These are phyloP conservation scores for Pocillopora grandis DNA, from an alignment of 92 coral and sea anemone species.

Conservation along the genomic window DNA sequence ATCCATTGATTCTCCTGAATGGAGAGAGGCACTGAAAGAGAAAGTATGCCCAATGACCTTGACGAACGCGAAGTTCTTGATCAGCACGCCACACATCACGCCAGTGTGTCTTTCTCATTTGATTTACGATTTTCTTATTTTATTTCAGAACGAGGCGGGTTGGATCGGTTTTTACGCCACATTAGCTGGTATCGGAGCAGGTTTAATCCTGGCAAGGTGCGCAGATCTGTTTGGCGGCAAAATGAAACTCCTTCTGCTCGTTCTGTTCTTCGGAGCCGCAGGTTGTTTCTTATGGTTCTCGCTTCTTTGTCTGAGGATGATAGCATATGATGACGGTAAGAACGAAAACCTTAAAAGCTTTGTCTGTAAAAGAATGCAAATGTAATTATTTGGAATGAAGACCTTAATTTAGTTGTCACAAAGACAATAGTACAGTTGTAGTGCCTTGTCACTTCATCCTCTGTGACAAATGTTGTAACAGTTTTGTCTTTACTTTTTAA, in stretches of 20 bases:
- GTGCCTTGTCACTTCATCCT: too few relatives aligned
- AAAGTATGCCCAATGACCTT: too few relatives aligned
- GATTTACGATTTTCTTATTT: not conserved
- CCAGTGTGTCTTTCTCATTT: not conserved
- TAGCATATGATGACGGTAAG: conserved; percentile 84
- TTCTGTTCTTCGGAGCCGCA: conserved; percentile 89
- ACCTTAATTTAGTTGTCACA: too few relatives aligned
- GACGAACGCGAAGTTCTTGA: too few relatives aligned
- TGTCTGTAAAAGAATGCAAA: not conserved
- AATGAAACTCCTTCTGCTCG: conserved; percentile 84
- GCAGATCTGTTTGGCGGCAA: conserved; percentile 96
- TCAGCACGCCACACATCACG: not conserved
- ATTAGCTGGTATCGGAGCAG: conserved; percentile 93
- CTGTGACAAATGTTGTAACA: too few relatives aligned
- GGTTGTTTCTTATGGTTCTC: conserved; percentile 93
- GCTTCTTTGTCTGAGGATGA: conserved; percentile 85
- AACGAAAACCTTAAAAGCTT: not conserved
- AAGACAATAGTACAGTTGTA: too few relatives aligned
- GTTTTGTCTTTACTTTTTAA: too few relatives aligned
- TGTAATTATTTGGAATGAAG: too few relatives aligned
- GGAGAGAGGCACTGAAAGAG: too few relatives aligned
- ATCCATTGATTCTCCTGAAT: too few relatives aligned
- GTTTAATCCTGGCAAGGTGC: conserved; percentile 89
- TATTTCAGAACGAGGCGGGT: conserved; percentile 73
- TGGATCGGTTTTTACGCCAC: conserved; percentile 97